A percentile compares a stretch with the other conserved stretches of the same genome.
Evolutionary conservation across 2,113 vertebrate species (phyloP).

Genomic region (Archilochus colubris): DNA sequence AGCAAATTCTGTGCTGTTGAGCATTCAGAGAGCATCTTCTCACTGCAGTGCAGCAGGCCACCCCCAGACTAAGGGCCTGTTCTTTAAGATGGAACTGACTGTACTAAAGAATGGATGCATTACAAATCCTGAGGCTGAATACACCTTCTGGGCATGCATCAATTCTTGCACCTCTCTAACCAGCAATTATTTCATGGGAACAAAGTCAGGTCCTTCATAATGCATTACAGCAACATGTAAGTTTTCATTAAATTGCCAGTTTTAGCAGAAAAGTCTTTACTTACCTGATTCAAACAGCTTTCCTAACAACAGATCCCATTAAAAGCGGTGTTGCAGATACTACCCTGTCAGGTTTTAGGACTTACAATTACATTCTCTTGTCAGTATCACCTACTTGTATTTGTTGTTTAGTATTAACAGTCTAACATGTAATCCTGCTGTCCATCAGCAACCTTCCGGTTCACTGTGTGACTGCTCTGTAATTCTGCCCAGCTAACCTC

Average conservation of each 20-base stretch:
- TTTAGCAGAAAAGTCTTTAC: background rate
- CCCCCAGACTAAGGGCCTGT: background rate
- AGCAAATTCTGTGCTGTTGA: background rate
- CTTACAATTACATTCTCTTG: background rate
- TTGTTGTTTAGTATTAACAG: background rate
- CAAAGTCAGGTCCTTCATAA: background rate
- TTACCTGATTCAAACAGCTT: background rate
- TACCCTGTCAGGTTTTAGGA: background rate
- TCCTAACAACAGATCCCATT: background rate
- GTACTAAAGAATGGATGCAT: background rate
- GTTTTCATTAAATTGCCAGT: background rate
- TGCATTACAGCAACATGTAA: background rate
- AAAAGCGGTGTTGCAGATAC: background rate
- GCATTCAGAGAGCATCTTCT: background rate
- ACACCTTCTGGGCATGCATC: background rate
- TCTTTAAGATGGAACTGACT: background rate
- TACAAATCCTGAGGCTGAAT: background rate
- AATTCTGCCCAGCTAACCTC: background rate
- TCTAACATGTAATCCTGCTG: background rate
- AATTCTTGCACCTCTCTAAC: background rate
- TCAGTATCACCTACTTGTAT: background rate
- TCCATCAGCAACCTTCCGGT: background rate
- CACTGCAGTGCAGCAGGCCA: background rate
- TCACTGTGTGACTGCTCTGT: background rate
- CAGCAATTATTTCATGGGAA: background rate